These are phyloP conservation scores for Myotis brandtii DNA, from an alignment of 2,113 vertebrate species.

Conservation along the genomic window DNA sequence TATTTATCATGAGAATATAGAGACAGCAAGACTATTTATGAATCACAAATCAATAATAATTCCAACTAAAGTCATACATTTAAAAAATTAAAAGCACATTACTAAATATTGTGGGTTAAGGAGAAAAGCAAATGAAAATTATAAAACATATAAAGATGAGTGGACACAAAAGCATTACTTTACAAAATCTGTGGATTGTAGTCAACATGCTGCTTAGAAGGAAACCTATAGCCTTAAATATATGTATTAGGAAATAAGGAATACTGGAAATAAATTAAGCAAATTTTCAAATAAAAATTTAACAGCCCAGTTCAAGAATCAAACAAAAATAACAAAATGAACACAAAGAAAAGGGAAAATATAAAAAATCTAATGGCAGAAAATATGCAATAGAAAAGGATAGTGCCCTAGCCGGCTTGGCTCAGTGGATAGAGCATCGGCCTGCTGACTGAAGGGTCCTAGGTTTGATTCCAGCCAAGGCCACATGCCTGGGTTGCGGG, in stretches of 20 bases:
- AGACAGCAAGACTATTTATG: neutral
- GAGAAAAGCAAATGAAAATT: slow-evolving; percentile 45
- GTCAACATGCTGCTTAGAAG: neutral
- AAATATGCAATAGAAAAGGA: neutral
- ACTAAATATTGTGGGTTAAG: slow-evolving; percentile 1
- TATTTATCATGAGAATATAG: slow-evolving; percentile 1
- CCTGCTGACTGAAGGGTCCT: too few species aligned
- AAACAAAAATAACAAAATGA: slow-evolving; percentile 24
- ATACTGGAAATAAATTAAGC: slow-evolving; percentile 32
- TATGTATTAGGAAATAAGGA: slow-evolving; percentile 3
- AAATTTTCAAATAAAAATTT: slow-evolving; percentile 9
- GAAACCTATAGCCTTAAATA: neutral
- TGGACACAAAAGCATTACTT: neutral
- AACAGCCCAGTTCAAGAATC: neutral
- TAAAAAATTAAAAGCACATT: neutral
- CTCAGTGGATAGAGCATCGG: too few species aligned
- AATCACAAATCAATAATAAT: neutral
- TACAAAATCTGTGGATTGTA: neutral
- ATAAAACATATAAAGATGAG: neutral
- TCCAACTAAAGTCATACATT: neutral
- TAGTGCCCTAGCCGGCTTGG: too few species aligned
- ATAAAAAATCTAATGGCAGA: neutral
- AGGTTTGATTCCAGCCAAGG: too few species aligned
- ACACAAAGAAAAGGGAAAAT: neutral
- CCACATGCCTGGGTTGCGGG: too few species aligned